These are phyloP conservation scores for Sebastes goodei DNA, from an alignment of 2,797 vertebrate species.

Conservation along the genomic window DNA sequence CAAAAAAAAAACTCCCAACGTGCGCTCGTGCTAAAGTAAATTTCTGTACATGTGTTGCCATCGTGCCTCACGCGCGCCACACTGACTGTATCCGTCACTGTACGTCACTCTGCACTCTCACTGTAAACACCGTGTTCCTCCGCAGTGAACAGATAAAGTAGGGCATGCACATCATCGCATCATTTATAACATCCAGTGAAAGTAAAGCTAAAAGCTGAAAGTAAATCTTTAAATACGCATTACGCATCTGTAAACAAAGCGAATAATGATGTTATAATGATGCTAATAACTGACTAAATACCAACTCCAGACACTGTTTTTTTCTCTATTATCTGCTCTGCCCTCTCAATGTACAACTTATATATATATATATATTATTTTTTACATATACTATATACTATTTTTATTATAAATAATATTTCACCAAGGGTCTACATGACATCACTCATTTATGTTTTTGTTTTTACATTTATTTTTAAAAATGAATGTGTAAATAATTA, in stretches of 20 bases:
- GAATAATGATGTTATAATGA: background rate
- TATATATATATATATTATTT: no score
- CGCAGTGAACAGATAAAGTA: slow-evolving; percentile 68
- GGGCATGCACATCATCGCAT: slow-evolving; percentile 28
- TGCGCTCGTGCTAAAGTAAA: background rate
- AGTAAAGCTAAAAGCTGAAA: background rate
- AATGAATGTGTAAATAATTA: no score
- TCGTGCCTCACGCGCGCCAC: slow-evolving; percentile 33
- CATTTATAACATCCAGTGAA: background rate
- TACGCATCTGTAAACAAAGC: background rate
- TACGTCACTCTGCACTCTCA: slow-evolving; percentile 56
- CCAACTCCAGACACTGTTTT: background rate
- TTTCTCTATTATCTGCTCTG: background rate
- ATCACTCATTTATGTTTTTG: background rate
- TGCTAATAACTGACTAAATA: background rate
- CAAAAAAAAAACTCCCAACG: background rate
- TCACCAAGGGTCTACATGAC: background rate
- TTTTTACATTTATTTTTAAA: background rate
- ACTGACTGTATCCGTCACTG: slow-evolving; percentile 37
- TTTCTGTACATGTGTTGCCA: background rate
- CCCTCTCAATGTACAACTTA: background rate
- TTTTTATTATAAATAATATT: background rate
- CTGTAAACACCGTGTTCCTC: slow-evolving; percentile 83
- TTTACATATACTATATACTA: no score
- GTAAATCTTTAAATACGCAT: background rate